Base-by-base conservation (phyloP, 2,797 vertebrate species). In the Melanotaenia trifasciata region DNA sequence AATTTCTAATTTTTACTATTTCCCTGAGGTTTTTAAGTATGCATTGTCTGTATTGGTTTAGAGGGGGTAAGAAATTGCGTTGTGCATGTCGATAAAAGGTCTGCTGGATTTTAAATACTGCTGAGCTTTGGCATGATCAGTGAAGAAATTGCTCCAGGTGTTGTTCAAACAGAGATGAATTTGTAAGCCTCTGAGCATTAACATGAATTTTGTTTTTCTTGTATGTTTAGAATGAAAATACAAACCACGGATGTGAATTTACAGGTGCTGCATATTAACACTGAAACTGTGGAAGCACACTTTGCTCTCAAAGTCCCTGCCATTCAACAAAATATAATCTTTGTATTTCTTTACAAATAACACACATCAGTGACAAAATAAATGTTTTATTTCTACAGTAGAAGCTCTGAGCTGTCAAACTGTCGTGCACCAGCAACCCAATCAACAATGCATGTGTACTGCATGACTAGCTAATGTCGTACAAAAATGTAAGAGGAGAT, bases 41-140 rank as follows among this genome's bases (percentile, higher is more conserved):
- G 82, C 66, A 63, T 71, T 81, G 68, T 81, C 30, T 50, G 57
- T 38, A 64, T 74, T 1, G 5, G 66, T 80, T 72, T 26, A 28
- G 65, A 66, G 30, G 24, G n/a, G 35, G 51, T 60, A 64, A 65
- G 75, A 80, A 84, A 89, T 84, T 54, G 63, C 81, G 79, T 79
- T 65, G 61, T 57, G 71, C 40, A 16, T 78, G 74, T 80, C 76
- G 58, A 91, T 90, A 72, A 83, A 87, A 87, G 72, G 67, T 78
- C 75, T 59, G 61, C 63, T 80, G 76, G 81, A 40, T 81, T 84
- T 86, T 90, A 89, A 90, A 87, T 77, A 89, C 85, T 43, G 28
- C 74, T 69, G 88, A 81, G 84, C 76, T 85, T 81, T 78, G 75
- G 74, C 70, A 66, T 5, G 9, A 75, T 65, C 6, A 0, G 65